Evolutionary conservation across 1,140 invertebrate species (phyloP).

Genomic region (Drosophila simulans): DNA sequence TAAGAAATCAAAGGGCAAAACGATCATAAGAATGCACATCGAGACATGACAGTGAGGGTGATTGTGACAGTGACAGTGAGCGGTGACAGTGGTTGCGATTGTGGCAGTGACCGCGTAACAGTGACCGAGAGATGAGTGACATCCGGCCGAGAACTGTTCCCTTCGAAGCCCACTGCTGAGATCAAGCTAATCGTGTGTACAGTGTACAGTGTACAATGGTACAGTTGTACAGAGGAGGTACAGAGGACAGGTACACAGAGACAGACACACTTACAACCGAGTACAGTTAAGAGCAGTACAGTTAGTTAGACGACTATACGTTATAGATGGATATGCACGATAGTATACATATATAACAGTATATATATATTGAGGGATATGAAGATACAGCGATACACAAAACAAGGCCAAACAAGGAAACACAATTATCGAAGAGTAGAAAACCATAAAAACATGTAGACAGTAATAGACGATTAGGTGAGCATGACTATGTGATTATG

Average conservation of each 20-base stretch:
- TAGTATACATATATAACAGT: slow-evolving; percentile 39
- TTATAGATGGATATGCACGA: slow-evolving; percentile 45
- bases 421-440: slow-evolving; percentile 27
- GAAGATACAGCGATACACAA: slow-evolving; percentile 39
- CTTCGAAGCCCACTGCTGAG: slow-evolving; percentile 30
- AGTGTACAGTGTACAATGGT: background rate
- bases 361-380: slow-evolving; percentile 27
- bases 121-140: slow-evolving; percentile 24
- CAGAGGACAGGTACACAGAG: slow-evolving; percentile 41
- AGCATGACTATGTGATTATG: slow-evolving; percentile 9
- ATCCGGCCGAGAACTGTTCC: slow-evolving; percentile 18
- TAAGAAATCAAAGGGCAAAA: slow-evolving; percentile 25
- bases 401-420: slow-evolving; percentile 44
- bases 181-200: slow-evolving; percentile 19
- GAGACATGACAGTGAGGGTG: slow-evolving; percentile 26
- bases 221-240: slow-evolving; percentile 6
- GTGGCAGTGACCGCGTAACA: slow-evolving; percentile 15
- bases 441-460: slow-evolving; percentile 41
- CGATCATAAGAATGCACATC: slow-evolving; percentile 8
- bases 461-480: slow-evolving; percentile 45
- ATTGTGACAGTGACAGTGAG: slow-evolving; percentile 27
- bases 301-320: slow-evolving; percentile 47
- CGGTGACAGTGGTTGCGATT: slow-evolving; percentile 1
- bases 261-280: slow-evolving; percentile 54
- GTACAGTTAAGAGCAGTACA: slow-evolving; percentile 53